Conservation (phyloP, 2,113 vertebrate genomes). For the Paedocypris sp. region DNA sequence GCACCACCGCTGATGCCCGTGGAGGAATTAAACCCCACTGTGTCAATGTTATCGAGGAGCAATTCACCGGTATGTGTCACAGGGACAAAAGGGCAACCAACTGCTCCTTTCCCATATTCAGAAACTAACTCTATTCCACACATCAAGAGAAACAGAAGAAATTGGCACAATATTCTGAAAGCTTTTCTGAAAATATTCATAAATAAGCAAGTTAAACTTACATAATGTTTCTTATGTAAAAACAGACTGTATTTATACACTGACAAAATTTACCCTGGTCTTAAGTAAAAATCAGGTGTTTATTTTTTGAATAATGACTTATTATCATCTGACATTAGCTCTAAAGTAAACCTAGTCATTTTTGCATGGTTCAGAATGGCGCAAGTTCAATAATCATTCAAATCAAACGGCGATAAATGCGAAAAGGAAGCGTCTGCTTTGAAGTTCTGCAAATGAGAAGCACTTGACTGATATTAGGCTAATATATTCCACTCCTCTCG, state of each 20-base stretch:
- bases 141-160: neutral
- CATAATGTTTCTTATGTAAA: too few species aligned
- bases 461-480: slow-evolving; percentile 20
- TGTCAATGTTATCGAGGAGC: slow-evolving; percentile 26
- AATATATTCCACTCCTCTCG: neutral
- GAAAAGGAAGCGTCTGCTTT: slow-evolving; percentile 13
- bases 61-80: slow-evolving; percentile 5
- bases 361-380: neutral
- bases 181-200: too few species aligned
- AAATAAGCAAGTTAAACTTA: too few species aligned
- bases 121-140: neutral
- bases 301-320: too few species aligned
- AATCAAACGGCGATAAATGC: slow-evolving; percentile 20
- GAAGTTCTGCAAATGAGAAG: slow-evolving; percentile 22
- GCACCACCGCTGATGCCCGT: neutral
- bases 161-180: neutral
- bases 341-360: too few species aligned
- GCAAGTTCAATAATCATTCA: neutral
- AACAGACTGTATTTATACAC: too few species aligned
- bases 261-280: too few species aligned
- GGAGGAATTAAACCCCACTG: slow-evolving; percentile 20
- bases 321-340: too few species aligned
- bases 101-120: neutral
- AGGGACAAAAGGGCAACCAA: slow-evolving; percentile 13
- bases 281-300: too few species aligned